phyloP scores from a whole-genome alignment of 2,797 vertebrate genomes.

The Enteromius radiatus region DNA sequence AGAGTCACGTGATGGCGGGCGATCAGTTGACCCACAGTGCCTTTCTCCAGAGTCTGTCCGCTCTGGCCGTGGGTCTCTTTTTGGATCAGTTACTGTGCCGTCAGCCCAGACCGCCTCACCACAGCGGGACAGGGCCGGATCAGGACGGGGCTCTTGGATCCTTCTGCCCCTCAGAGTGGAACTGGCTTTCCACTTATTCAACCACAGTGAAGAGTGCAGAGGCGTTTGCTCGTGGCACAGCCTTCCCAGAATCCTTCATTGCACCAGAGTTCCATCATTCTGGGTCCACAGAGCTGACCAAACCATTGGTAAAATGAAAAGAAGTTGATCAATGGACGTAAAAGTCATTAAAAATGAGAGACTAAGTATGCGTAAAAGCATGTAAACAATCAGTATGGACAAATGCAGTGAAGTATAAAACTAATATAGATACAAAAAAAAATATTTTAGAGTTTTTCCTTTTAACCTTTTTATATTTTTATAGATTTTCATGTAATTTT shows the following conservation, averaged over 20 bases:
- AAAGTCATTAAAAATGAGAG: not conserved
- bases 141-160: slow-evolving; percentile 22
- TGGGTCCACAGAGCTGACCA: slow-evolving; percentile 62
- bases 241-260: slow-evolving; percentile 80
- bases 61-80: slow-evolving; percentile 77
- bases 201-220: slow-evolving; percentile 81
- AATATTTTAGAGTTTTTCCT: too few species aligned
- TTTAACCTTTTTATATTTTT: not conserved
- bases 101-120: slow-evolving; percentile 75
- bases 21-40: slow-evolving; percentile 84
- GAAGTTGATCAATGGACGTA: not conserved
- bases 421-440: too few species aligned
- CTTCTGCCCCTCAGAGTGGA: slow-evolving; percentile 76
- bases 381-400: not conserved
- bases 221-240: slow-evolving; percentile 77
- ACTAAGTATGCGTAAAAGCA: not conserved
- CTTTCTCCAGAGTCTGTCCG: slow-evolving; percentile 82
- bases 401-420: not conserved
- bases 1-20: slow-evolving; percentile 79
- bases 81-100: slow-evolving; percentile 79
- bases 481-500: not conserved
- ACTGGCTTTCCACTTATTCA: slow-evolving; percentile 79
- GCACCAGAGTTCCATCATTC: slow-evolving; percentile 71
- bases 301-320: slow-evolving; percentile 72
- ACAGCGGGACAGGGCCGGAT: slow-evolving; percentile 54